Evolutionary conservation across 2,888 invertebrate genomes (phyloP).

Genomic region (Polyploca ridens): DNA sequence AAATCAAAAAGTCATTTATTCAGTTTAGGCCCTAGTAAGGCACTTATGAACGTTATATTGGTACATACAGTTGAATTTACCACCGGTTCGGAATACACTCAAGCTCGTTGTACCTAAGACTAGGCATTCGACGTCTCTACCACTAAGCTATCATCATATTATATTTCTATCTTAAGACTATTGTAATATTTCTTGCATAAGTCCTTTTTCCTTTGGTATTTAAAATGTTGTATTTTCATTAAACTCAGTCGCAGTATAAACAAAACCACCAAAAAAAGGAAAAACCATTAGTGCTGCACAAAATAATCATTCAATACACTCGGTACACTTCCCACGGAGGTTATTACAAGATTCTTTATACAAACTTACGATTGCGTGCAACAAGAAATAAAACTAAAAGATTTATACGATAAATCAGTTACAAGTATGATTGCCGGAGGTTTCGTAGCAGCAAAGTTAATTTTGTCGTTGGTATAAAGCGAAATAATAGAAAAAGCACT

Average conservation of each 20-base stretch:
- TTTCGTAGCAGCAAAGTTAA: conserved; percentile 38
- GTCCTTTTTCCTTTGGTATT: too few species aligned
- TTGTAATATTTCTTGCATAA: too few species aligned
- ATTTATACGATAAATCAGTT: conserved; percentile 17
- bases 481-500: conserved; percentile 62
- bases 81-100: too few species aligned
- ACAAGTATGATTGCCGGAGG: conserved; percentile 13
- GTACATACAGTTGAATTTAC: too few species aligned
- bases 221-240: not conserved
- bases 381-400: conserved; percentile 29
- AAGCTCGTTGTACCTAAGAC: too few species aligned
- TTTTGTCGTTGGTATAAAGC: conserved; percentile 42
- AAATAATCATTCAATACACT: conserved; percentile 70
- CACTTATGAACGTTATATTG: too few species aligned
- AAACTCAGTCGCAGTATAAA: conserved; percentile 19
- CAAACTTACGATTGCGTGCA: conserved; percentile 43
- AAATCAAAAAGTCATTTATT: too few species aligned
- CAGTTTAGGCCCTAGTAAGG: too few species aligned
- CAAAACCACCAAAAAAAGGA: conserved; percentile 60
- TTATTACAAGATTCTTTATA: conserved; percentile 56
- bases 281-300: conserved; percentile 63
- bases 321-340: conserved; percentile 66
- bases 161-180: too few species aligned
- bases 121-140: too few species aligned
- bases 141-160: too few species aligned